Base-by-base conservation (phyloP, 2,888 invertebrate genomes). In the Xiphydria camelus region DNA sequence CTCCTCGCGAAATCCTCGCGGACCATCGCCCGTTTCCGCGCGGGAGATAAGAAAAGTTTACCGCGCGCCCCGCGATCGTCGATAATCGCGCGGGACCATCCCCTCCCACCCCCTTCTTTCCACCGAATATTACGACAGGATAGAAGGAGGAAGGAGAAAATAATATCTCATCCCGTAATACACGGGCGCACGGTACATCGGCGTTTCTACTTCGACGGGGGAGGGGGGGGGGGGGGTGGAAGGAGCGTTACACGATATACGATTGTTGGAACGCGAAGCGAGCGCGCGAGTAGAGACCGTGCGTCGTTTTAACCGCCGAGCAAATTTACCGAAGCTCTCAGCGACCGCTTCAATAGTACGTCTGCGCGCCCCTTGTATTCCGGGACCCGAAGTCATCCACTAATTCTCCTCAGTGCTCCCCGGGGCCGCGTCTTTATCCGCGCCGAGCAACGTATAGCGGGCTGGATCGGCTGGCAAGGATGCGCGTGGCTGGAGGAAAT, bases 331-430 rank as follows among this genome's bases (percentile, higher is more conserved):
- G 41, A 37, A 41, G 40, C 46, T 51, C 26, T 48, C 42, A 41
- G 18, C 41, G 51, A 44, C 34, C 38, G 33, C 38, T 34, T 38
- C 36, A 41, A 34, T 18, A 26, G 7, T 25, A 29, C 10, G 22
- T n/a, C 36, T n/a, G n/a, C n/a, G n/a, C 21, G 12, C 18, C 29
- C 22, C 12, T 29, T 29, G 9, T 17, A 40, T 43, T 38, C 49
- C 45, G 41, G 39, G 41, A 45, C 18, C 50, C 41, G 48, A 55
- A 55, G n/a, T 55, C 52, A 53, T 46, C 52, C 52, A 50, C 55
- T 55, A 53, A 55, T 55, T 55, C 55, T 48, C 45, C 49, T 55
- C 47, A 52, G 52, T 50, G 50, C 38, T 49, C 55, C 52, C 55
- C 12, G 29, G 49, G 49, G 52, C 29, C 37, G 31, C 35, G 45